A percentile compares a stretch with the other conserved stretches of the same genome.
Conservation (phyloP, 2,797 vertebrate species). For the Gouania willdenowi region DNA sequence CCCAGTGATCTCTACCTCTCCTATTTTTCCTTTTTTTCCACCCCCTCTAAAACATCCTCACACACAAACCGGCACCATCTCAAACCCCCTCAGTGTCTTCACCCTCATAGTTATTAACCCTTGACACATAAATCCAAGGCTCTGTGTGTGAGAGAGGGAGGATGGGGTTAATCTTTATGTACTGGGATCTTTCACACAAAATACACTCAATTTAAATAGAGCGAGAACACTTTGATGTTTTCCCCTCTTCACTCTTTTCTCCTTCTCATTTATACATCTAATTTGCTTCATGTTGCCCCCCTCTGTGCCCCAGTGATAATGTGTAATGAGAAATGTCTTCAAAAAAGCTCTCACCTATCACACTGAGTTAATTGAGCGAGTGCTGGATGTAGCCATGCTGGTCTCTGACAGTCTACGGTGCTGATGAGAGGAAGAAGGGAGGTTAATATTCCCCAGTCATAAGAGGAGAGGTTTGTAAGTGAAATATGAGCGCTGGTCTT, state of each 20-base stretch:
- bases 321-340: conserved; percentile 72
- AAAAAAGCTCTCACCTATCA: conserved; percentile 55
- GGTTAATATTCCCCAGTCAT: conserved; percentile 1
- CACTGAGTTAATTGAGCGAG: conserved; percentile 42
- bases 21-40: neutral
- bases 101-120: conserved; percentile 64
- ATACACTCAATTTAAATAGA: conserved; percentile 70
- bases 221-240: conserved; percentile 67
- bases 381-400: conserved; percentile 14
- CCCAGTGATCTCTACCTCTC: conserved; percentile 21
- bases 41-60: conserved; percentile 1
- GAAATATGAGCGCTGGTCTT: conserved; percentile 8
- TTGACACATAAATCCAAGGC: conserved; percentile 60
- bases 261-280: conserved; percentile 46
- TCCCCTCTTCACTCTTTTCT: conserved; percentile 25
- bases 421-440: conserved; percentile 3
- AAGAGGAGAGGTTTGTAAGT: neutral
- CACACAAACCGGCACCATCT: conserved; percentile 8
- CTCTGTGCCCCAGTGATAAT: conserved; percentile 60
- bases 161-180: conserved; percentile 67
- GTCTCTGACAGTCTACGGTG: conserved; percentile 18
- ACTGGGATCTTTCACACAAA: conserved; percentile 67
- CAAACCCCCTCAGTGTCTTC: conserved; percentile 23
- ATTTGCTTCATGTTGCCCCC: conserved; percentile 58
- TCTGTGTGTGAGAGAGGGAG: conserved; percentile 36